Base-by-base conservation (phyloP, 2,797 vertebrate genomes). In the Chaetophractus vellerosus region DNA sequence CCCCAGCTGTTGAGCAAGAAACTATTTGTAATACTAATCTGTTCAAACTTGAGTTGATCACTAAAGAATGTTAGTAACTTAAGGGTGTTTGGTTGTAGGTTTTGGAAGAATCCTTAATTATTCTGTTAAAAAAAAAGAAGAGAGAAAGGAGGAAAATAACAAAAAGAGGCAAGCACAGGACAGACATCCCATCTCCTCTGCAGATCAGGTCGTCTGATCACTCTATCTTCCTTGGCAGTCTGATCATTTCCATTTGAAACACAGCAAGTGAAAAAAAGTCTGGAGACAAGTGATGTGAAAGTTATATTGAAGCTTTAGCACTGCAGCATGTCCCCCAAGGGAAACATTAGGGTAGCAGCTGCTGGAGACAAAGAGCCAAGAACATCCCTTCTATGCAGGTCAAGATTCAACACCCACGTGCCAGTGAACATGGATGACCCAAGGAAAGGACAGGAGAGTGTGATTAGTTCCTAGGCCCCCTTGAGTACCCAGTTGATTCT, bases 301-400 rank as follows among this genome's bases (percentile, higher is more conserved):
- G 69, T 93, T 94, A 86, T 7, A 36, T 33, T 83, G 94, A 94
- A 79, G 88, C 76, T 93, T 88, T 97, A 88, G 87, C 23, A 31
- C 82, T 94, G 89, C 48, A 79, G 31, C 81, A 68, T 15, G 2
- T 86, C 52, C 88, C 95, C 72, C 83, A 7, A 66, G 81, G 96
- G 82, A 96, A 71, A 16, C 5, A 2, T 85, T 92, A 36, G 84
- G 48, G 75, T 55, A 96, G 86, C 74, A 95, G 81, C 69, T 97
- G 69, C 95, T 92, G 74, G 74, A 93, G 8, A 61, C 9, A 55
- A 90, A 50, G 0, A 0, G 84, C 57, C 45, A 48, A 76, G 71
- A 63, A 88, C 23, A 26, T 71, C 83, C 24, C 45, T 69, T 19
- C 36, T 41, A 0, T 3, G 10, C 24, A 21, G 38, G 26, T 38